Evolutionary conservation across 2,113 vertebrate genomes (phyloP).

Genomic region (Tylochromis polylepis): DNA sequence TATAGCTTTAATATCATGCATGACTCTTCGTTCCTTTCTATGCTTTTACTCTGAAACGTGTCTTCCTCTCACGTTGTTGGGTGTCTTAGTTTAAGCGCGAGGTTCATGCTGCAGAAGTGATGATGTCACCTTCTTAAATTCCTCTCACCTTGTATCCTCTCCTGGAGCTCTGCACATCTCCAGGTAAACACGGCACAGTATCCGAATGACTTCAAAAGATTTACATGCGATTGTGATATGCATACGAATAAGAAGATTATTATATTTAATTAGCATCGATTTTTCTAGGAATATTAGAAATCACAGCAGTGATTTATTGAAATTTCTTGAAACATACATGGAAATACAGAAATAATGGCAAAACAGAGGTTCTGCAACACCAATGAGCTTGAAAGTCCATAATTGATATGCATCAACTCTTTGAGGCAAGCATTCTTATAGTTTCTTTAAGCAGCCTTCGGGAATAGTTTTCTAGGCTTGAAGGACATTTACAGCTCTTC

Average conservation of each 20-base stretch:
- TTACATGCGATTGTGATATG: not conserved
- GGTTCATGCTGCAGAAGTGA: slow-evolving; percentile 18
- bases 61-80: not conserved
- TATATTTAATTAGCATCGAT: not conserved
- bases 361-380: not conserved
- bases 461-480: not conserved
- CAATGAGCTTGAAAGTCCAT: not conserved
- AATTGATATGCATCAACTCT: not conserved
- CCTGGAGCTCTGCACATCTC: not conserved
- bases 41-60: slow-evolving; percentile 26
- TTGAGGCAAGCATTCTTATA: not conserved
- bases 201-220: not conserved
- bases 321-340: not conserved
- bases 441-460: not conserved
- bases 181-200: not conserved
- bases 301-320: not conserved
- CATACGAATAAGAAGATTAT: not conserved
- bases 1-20: not conserved
- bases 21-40: rapidly evolving
- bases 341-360: not conserved
- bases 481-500: not conserved
- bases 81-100: not conserved
- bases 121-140: slow-evolving; percentile 43
- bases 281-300: not conserved
- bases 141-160: not conserved